Percentiles rank a stretch among this genome's conserved stretches.
Conservation (phyloP, 2,113 vertebrate species). For the Pandion haliaetus region DNA sequence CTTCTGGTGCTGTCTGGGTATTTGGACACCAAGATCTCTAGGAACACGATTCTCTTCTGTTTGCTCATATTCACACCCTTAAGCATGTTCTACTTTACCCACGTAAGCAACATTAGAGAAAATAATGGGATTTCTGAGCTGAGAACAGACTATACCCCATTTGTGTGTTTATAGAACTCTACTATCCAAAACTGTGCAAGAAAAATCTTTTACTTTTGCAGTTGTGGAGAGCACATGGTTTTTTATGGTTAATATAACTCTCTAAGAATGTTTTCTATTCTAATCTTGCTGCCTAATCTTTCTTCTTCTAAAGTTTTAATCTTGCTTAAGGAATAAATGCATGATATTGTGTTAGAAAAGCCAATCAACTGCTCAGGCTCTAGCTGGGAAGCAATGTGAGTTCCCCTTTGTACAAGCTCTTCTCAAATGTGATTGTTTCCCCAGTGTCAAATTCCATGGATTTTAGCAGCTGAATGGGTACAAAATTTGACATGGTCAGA, state of each 20-base stretch:
- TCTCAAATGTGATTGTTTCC: constrained; percentile 7
- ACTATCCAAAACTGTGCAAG: neutral
- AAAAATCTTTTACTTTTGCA: neutral
- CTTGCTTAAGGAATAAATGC: constrained; percentile 35
- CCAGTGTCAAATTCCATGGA: constrained; percentile 45
- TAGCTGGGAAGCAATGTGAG: neutral
- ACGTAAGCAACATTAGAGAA: neutral
- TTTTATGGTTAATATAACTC: neutral
- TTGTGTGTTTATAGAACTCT: neutral
- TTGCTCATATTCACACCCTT: neutral
- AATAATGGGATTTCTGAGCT: neutral
- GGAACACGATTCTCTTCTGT: neutral
- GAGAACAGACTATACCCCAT: neutral
- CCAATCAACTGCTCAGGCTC: neutral
- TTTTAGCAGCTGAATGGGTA: constrained; percentile 41
- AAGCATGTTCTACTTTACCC: neutral
- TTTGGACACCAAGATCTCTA: neutral
- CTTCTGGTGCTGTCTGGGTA: neutral
- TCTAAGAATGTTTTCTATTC: constrained; percentile 8
- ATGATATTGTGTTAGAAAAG: constrained; percentile 25
- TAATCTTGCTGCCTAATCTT: constrained; percentile 41
- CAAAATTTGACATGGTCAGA: constrained; percentile 42
- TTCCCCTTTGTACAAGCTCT: neutral
- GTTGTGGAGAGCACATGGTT: neutral
- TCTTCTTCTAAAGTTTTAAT: constrained; percentile 31